Percentiles rank a stretch among this genome's conserved stretches.
phyloP scores from a whole-genome alignment of 1,140 invertebrate genomes.

The Adoxophyes honmai region DNA sequence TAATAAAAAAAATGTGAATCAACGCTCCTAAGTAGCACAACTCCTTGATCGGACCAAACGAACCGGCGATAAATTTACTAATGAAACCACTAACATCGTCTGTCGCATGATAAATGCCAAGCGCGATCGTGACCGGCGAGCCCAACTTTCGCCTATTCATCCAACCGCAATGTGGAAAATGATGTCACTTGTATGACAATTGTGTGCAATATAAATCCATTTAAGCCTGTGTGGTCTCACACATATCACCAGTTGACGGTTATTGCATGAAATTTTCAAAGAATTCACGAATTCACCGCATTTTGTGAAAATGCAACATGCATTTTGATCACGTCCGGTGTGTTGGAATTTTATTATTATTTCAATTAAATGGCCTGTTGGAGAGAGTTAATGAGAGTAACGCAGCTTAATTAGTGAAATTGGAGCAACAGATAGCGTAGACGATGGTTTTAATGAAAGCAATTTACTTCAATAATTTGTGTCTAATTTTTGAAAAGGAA shows the following conservation, averaged over 20 bases:
- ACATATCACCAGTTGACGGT: background rate
- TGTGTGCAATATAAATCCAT: slow-evolving; percentile 19
- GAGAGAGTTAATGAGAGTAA: background rate
- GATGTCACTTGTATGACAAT: slow-evolving; percentile 35
- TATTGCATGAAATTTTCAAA: slow-evolving; percentile 21
- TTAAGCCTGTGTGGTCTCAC: background rate
- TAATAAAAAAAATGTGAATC: too few species aligned
- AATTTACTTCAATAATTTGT: background rate
- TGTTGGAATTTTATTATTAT: background rate
- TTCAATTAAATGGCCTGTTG: slow-evolving; percentile 1
- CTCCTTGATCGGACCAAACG: background rate
- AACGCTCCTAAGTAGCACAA: too few species aligned
- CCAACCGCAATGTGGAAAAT: slow-evolving; percentile 29
- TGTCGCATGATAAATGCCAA: slow-evolving; percentile 24
- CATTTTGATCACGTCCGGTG: background rate
- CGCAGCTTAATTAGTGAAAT: slow-evolving; percentile 6
- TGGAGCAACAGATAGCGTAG: background rate
- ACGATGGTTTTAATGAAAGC: background rate
- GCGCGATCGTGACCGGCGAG: slow-evolving; percentile 50
- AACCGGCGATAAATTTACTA: background rate
- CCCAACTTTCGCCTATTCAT: slow-evolving; percentile 63
- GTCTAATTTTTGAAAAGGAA: slow-evolving; percentile 36
- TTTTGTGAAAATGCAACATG: too few species aligned
- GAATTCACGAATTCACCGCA: slow-evolving; percentile 17
- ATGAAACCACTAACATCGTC: slow-evolving; percentile 7